Evolutionary conservation across 2,797 vertebrate species (phyloP), one percentile per base, ranked within the genome.

Genomic region (Otolemur crassicaudatus): DNA sequence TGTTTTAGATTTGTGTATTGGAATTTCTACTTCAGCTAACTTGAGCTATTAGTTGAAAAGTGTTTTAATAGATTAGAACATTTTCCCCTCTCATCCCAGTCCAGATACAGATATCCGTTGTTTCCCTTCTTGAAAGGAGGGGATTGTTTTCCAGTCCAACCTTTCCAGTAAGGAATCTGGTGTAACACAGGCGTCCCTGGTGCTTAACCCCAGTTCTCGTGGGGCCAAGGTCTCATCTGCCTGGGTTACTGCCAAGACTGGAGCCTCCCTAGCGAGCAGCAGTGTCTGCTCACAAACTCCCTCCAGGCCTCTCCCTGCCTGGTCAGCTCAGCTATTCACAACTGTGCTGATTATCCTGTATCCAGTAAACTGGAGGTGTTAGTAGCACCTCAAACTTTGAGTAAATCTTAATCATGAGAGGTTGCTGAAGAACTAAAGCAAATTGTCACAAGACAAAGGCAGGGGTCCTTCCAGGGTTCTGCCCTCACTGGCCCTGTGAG

Each of bases 341-440:
- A 81, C 37, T 86, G 25, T 72, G 43, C 81, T 73, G 65, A 69
- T 19, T 13, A 40, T 22, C 60, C 23, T 43, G 27, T 53, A 91
- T 12, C n/a, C 19, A 60, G 19, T n/a, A 76, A 14, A 70, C 31
- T 34, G 31, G 34, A 72, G 12, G 67, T 81, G 34, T 63, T 84
- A 40, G 29, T n/a, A 91, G 46, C 9, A 72, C 4, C 25, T 69
- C 34, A 1, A 72, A 65, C 56, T 84, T 94, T 27, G 27, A 90
- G 77, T 80, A 83, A 85, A 82, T 84, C 61, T 90, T 75, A 53
- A 46, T 0, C 93, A 58, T 4, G 46, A 22, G 13, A 56, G 13
- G 63, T 89, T 86, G 89, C 60, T 75, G 58, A 87, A 93, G 37
- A 85, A 90, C 92, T 37, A 69, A 65, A 46, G 89, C 37, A n/a